A percentile compares a stretch with the other conserved stretches of the same genome.
phyloP scores from a whole-genome alignment of 2,888 invertebrate genomes.

The Meteorus cinctellus region DNA sequence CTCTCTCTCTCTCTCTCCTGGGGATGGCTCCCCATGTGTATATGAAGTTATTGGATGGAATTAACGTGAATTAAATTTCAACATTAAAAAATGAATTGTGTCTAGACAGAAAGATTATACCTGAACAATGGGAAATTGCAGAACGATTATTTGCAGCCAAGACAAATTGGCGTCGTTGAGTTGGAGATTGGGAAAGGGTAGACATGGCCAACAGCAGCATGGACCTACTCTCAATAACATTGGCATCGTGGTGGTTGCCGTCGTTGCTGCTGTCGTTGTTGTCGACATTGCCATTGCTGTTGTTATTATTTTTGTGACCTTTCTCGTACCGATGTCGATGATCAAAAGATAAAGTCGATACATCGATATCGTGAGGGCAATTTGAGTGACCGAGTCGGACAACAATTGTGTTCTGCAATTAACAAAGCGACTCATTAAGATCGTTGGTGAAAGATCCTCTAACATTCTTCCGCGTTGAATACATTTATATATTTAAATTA shows the following conservation, averaged over 20 bases:
- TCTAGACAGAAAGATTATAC: slow-evolving; percentile 61
- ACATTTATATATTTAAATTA: slow-evolving; percentile 14
- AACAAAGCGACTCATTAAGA: slow-evolving; percentile 21
- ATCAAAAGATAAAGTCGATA: slow-evolving; percentile 82
- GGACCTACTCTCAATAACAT: slow-evolving; percentile 80
- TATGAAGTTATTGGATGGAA: background rate
- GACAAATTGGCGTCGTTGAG: slow-evolving; percentile 68
- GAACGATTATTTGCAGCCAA: slow-evolving; percentile 76
- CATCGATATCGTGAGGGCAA: slow-evolving; percentile 81
- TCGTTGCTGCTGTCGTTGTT: background rate
- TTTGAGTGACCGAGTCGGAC: slow-evolving; percentile 81
- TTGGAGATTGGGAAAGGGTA: slow-evolving; percentile 74
- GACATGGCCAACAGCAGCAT: slow-evolving; percentile 83
- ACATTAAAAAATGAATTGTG: slow-evolving; percentile 6
- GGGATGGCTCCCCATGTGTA: background rate
- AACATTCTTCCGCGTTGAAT: slow-evolving; percentile 2
- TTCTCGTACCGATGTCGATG: slow-evolving; percentile 73
- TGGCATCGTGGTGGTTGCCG: slow-evolving; percentile 53
- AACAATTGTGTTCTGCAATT: slow-evolving; percentile 76
- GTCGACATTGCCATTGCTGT: slow-evolving; percentile 74
- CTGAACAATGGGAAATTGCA: slow-evolving; percentile 83
- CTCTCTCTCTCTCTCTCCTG: background rate
- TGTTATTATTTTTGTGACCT: slow-evolving; percentile 65
- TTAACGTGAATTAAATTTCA: slow-evolving; percentile 12
- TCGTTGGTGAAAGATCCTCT: background rate